Conservation (phyloP, 2,797 vertebrate genomes). For the Periparus ater region DNA sequence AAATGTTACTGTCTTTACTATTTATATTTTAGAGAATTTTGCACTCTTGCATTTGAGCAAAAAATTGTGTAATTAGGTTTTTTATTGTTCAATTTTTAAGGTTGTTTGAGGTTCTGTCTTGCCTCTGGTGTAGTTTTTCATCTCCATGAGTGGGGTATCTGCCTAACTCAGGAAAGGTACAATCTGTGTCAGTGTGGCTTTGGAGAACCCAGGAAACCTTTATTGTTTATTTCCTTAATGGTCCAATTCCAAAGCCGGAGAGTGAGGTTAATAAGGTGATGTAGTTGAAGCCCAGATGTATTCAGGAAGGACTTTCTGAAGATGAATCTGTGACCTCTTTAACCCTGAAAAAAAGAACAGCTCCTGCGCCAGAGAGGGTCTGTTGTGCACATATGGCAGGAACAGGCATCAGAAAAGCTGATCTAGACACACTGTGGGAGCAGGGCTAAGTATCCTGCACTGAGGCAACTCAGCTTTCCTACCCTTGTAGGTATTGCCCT, state of each 20-base stretch:
- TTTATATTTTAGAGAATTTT: neutral
- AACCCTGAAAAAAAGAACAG: neutral
- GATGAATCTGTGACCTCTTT: neutral
- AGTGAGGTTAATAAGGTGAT: neutral
- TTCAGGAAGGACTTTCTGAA: neutral
- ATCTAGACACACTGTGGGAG: neutral
- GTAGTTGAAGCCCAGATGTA: neutral
- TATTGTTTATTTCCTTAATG: neutral
- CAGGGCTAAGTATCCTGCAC: neutral
- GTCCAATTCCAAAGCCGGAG: neutral
- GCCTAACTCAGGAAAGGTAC: neutral
- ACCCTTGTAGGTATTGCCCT: neutral
- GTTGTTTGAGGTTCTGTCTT: neutral
- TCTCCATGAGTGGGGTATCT: neutral
- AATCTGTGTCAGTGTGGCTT: neutral
- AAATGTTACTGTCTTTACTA: neutral
- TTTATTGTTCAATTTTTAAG: neutral
- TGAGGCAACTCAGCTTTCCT: neutral
- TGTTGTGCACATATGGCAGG: neutral
- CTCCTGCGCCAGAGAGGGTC: neutral
- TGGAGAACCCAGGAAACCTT: neutral
- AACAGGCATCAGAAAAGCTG: neutral
- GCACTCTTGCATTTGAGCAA: neutral
- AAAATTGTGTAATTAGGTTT: neutral
- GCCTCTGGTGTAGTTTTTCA: neutral